phyloP scores from a whole-genome alignment of 2,113 vertebrate genomes.

The Crotalus viridis region DNA sequence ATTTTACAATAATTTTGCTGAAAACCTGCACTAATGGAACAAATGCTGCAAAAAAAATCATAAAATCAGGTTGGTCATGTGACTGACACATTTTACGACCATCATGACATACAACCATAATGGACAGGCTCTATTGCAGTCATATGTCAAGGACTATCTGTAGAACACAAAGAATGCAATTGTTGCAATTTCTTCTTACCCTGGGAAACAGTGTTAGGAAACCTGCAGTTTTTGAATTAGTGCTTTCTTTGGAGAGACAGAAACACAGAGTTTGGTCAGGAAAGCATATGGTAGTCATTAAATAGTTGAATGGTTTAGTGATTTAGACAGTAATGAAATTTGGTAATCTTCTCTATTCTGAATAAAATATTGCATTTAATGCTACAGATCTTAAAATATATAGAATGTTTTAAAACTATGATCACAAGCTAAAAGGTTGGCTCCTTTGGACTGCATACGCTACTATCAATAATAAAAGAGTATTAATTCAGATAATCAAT shows the following conservation, averaged over 20 bases:
- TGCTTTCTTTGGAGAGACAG: not conserved
- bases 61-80: not conserved
- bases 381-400: not conserved
- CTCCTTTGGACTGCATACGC: not conserved
- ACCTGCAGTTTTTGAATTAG: not conserved
- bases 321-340: constrained; percentile 5
- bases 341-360: not conserved
- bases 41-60: not conserved
- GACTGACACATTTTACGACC: not conserved
- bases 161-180: not conserved
- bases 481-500: not conserved
- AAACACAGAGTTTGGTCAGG: not conserved
- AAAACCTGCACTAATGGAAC: not conserved
- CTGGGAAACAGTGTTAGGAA: not conserved
- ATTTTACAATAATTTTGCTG: not conserved
- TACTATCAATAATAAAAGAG: not conserved
- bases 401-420: not conserved
- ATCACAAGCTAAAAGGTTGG: not conserved
- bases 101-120: not conserved
- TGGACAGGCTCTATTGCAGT: not conserved
- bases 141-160: not conserved
- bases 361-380: not conserved
- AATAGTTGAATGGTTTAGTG: not conserved
- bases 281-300: not conserved
- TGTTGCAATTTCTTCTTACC: not conserved